Conservation (phyloP, 1,140 invertebrate species). For the Macrobrachium nipponense region DNA sequence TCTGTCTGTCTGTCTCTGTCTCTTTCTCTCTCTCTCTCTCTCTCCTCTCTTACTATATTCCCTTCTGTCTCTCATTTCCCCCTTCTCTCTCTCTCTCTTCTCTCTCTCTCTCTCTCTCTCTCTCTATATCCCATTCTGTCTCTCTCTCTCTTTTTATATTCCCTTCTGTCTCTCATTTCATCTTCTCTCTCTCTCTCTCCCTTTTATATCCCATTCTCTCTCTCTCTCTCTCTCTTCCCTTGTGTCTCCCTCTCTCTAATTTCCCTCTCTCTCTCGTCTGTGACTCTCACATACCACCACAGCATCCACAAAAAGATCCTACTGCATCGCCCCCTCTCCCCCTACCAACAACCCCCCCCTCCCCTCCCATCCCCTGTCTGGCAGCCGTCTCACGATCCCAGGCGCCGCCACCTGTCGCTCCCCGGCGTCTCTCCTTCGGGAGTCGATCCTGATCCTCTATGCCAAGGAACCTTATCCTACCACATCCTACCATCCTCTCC, state of each 20-base stretch:
- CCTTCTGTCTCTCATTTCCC: background rate
- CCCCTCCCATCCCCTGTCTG: background rate
- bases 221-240: too few species aligned
- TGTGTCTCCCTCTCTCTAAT: background rate
- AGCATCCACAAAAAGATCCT: background rate
- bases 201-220: too few species aligned
- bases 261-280: constrained; percentile 11
- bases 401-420: too few species aligned
- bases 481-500: too few species aligned
- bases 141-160: too few species aligned
- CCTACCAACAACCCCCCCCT: background rate
- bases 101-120: background rate
- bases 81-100: background rate
- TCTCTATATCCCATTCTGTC: background rate
- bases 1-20: background rate
- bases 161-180: background rate
- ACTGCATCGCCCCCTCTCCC: constrained; percentile 1
- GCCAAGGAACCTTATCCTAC: too few species aligned
- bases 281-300: background rate
- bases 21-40: background rate
- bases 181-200: too few species aligned
- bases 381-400: too few species aligned
- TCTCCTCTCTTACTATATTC: background rate
- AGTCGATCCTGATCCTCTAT: too few species aligned
- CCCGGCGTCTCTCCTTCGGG: too few species aligned